A percentile compares a stretch with the other conserved stretches of the same genome.
These are phyloP conservation scores for Diorhabda sublineata DNA, from an alignment of 1,140 invertebrate genomes.

Conservation along the genomic window DNA sequence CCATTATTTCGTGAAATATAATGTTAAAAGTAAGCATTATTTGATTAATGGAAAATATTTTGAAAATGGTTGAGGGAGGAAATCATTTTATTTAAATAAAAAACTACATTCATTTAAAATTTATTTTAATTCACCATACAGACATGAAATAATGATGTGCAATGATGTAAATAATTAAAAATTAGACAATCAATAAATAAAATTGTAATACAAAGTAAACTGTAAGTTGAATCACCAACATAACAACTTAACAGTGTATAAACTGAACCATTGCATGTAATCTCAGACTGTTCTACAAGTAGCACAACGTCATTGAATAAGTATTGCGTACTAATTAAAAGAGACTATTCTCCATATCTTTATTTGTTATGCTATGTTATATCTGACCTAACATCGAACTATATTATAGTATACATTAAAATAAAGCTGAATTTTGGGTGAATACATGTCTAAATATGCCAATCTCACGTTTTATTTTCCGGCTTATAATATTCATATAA, in stretches of 20 bases:
- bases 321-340: slow-evolving; percentile 43
- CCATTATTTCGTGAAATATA: no score
- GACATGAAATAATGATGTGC: slow-evolving; percentile 44
- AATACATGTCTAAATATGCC: slow-evolving; percentile 40
- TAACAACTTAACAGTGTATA: slow-evolving; percentile 33
- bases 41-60: no score
- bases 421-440: slow-evolving; percentile 43
- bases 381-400: slow-evolving; percentile 48
- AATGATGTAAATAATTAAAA: slow-evolving; percentile 33
- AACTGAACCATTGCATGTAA: slow-evolving; percentile 36
- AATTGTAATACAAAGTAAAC: slow-evolving; percentile 30
- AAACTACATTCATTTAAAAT: slow-evolving; percentile 6
- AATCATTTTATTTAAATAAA: not conserved
- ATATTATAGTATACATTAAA: slow-evolving; percentile 45
- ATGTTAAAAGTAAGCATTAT: no score
- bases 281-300: slow-evolving; percentile 42
- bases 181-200: slow-evolving; percentile 13
- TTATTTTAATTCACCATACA: slow-evolving; percentile 45
- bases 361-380: slow-evolving; percentile 43
- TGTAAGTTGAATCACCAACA: slow-evolving; percentile 34
- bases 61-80: no score
- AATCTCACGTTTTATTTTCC: slow-evolving; percentile 42
- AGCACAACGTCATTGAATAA: slow-evolving; percentile 45
- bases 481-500: slow-evolving; percentile 36
- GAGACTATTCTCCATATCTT: slow-evolving; percentile 42